A percentile compares a stretch with the other conserved stretches of the same genome.
Evolutionary conservation across 2,113 vertebrate species (phyloP).

Genomic region (Psophia crepitans): DNA sequence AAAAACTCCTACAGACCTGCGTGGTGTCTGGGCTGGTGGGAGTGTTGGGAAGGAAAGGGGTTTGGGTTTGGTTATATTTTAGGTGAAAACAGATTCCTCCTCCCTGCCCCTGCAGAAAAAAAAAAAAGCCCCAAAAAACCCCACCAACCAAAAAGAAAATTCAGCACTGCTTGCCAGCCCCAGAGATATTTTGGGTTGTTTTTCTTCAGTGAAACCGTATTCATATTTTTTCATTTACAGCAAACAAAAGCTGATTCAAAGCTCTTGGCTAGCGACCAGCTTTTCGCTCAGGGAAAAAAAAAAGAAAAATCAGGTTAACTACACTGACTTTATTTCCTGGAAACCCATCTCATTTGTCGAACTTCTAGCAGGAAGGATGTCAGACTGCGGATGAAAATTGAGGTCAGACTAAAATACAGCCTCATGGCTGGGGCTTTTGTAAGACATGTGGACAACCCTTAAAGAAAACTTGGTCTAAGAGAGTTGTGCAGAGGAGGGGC

Average conservation of each 20-base stretch:
- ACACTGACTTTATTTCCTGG: not conserved
- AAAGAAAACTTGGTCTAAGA: not conserved
- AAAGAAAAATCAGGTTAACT: not conserved
- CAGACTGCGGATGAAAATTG: not conserved
- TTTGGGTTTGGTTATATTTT: not conserved
- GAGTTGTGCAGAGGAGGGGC: not conserved
- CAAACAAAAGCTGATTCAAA: not conserved
- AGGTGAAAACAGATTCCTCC: not conserved
- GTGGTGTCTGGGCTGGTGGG: not conserved
- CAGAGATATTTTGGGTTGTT: not conserved
- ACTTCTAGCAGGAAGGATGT: not conserved
- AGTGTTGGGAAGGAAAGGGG: not conserved
- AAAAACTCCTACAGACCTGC: not conserved
- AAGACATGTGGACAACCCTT: not conserved
- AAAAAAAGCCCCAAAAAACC: not conserved
- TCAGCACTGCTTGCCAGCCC: not conserved
- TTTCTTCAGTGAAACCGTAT: not conserved
- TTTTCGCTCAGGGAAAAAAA: not conserved
- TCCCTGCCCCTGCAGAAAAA: rapidly evolving
- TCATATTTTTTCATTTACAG: not conserved
- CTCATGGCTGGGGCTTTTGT: not conserved
- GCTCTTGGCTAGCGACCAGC: not conserved
- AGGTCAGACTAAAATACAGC: not conserved
- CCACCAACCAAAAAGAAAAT: not conserved
- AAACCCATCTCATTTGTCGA: not conserved